These are phyloP conservation scores for Paralichthys olivaceus DNA, from an alignment of 2,113 vertebrate species.

Conservation along the genomic window DNA sequence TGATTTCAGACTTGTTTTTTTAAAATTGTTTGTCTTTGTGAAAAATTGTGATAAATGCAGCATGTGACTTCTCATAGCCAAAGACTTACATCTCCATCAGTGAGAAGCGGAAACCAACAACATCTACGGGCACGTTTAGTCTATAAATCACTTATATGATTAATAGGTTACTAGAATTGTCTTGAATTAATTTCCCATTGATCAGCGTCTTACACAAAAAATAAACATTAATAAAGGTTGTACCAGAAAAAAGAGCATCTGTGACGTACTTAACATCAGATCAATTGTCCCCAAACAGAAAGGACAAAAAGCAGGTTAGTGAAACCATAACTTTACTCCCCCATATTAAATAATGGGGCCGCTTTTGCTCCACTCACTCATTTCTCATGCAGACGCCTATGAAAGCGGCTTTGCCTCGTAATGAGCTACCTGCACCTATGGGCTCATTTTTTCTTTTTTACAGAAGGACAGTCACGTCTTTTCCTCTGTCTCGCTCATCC, in stretches of 20 bases:
- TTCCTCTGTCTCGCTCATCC: neutral
- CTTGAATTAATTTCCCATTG: neutral
- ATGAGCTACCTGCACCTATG: neutral
- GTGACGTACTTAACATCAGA: neutral
- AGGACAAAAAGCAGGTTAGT: neutral
- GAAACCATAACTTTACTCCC: neutral
- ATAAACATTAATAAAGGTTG: no score
- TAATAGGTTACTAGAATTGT: neutral
- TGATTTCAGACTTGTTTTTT: no score
- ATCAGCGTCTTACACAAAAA: neutral
- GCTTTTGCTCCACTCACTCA: neutral
- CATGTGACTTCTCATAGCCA: no score
- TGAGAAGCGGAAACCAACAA: no score
- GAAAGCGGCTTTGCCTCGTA: neutral
- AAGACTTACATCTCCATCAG: no score
- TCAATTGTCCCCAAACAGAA: neutral
- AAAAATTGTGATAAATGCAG: no score
- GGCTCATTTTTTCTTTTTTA: neutral
- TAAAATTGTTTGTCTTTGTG: neutral
- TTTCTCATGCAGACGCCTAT: neutral
- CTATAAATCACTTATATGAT: neutral
- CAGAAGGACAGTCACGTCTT: neutral
- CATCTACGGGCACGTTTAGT: no score
- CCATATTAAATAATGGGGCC: neutral
- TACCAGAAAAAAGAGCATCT: no score